Evolutionary conservation across 1,140 invertebrate genomes (phyloP).

Genomic region (Drosophila azteca): DNA sequence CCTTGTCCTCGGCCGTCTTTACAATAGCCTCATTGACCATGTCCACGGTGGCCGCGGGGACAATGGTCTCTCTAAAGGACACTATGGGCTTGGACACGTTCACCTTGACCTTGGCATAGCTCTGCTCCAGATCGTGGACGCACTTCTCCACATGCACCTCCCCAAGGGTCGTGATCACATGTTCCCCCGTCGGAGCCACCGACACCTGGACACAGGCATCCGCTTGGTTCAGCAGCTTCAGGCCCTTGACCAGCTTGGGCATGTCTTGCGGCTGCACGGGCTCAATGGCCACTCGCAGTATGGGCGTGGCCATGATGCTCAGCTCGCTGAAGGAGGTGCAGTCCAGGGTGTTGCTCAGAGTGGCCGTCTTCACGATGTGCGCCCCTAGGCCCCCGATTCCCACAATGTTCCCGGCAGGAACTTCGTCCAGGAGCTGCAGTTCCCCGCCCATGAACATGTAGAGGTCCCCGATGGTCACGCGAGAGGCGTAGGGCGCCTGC

Average conservation of each 20-base stretch:
- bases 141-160: conserved; percentile 99
- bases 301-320: conserved; percentile 91
- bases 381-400: conserved; percentile 95
- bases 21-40: conserved; percentile 95
- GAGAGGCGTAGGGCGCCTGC: conserved; percentile 85
- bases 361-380: conserved; percentile 95
- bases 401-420: conserved; percentile 95
- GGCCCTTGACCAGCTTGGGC: conserved; percentile 90
- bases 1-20: conserved; percentile 85
- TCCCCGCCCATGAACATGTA: conserved; percentile 98
- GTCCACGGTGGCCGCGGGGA: conserved; percentile 92
- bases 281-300: conserved; percentile 97
- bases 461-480: conserved; percentile 88
- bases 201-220: conserved; percentile 96
- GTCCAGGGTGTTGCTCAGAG: conserved; percentile 91
- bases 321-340: conserved; percentile 96
- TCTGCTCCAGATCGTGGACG: conserved; percentile 91
- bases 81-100: conserved; percentile 97
- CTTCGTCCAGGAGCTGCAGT: conserved; percentile 90
- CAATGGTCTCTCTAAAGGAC: conserved; percentile 96
- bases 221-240: conserved; percentile 85
- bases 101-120: conserved; percentile 95
- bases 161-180: conserved; percentile 97
- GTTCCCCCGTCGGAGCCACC: conserved; percentile 97
- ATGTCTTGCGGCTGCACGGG: conserved; percentile 93